A percentile compares a stretch with the other conserved stretches of the same genome.
These are phyloP conservation scores for Chaetops frenatus DNA, from an alignment of 2,113 vertebrate genomes.

Conservation along the genomic window DNA sequence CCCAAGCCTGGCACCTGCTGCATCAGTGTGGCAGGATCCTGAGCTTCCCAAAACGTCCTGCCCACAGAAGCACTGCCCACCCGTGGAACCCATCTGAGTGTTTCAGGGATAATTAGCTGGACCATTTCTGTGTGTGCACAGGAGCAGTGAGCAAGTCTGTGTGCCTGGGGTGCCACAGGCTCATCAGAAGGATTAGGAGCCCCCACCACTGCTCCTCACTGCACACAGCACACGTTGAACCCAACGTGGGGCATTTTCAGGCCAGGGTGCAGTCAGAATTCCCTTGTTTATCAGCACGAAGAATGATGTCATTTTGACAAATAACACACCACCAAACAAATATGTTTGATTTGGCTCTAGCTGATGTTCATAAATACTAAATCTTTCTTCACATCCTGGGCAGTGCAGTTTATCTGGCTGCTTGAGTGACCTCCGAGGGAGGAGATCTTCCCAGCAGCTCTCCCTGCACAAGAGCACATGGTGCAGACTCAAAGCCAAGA, in stretches of 20 bases:
- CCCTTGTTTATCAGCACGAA: constrained; percentile 36
- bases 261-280: constrained; percentile 31
- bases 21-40: not conserved
- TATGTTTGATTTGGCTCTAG: constrained; percentile 55
- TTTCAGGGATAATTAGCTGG: not conserved
- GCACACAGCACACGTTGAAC: constrained; percentile 9
- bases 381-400: constrained; percentile 52
- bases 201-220: not conserved
- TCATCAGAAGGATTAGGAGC: constrained; percentile 4
- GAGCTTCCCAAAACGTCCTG: constrained; percentile 25
- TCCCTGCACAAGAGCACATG: not conserved
- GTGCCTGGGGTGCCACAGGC: not conserved
- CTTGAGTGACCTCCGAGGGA: constrained; percentile 33
- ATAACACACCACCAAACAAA: constrained; percentile 53
- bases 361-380: constrained; percentile 15
- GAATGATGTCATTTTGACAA: constrained; percentile 58
- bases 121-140: not conserved
- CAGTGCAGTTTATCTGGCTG: constrained; percentile 40
- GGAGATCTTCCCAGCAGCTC: constrained; percentile 50
- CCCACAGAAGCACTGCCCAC: not conserved
- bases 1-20: constrained; percentile 11
- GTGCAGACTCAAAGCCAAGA: not conserved
- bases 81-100: not conserved
- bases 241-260: constrained; percentile 7
- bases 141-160: not conserved